phyloP scores from a whole-genome alignment of 2,113 vertebrate species.

The Electrona antarctica region DNA sequence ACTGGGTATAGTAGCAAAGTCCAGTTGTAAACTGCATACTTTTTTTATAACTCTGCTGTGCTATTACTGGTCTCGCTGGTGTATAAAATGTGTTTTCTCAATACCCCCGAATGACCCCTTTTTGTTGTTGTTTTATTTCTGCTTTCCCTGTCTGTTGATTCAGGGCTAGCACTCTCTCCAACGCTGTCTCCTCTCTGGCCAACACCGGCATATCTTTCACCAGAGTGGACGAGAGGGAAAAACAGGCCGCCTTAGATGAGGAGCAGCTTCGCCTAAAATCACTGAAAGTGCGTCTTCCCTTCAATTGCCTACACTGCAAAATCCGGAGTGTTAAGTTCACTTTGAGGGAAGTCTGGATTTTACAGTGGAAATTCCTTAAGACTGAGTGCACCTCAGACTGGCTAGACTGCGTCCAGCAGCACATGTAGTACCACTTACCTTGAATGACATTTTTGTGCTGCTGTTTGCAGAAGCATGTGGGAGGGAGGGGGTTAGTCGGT shows the following conservation, averaged over 20 bases:
- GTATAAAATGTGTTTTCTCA: not conserved
- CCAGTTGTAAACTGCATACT: not conserved
- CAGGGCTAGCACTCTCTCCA: slow-evolving; percentile 94
- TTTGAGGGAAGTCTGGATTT: no score
- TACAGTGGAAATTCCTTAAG: not conserved
- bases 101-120: not conserved
- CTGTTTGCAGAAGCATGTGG: not conserved
- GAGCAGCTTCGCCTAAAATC: slow-evolving; percentile 92
- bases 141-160: slow-evolving; percentile 13
- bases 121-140: not conserved
- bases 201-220: slow-evolving; percentile 95
- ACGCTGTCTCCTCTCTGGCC: slow-evolving; percentile 92
- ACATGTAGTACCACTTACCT: not conserved
- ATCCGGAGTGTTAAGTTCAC: no score
- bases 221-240: slow-evolving; percentile 96
- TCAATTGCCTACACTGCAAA: no score
- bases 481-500: not conserved
- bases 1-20: slow-evolving; percentile 3
- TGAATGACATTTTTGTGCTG: not conserved
- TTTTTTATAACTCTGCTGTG: slow-evolving; percentile 1
- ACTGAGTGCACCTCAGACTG: not conserved
- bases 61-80: not conserved
- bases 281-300: slow-evolving; percentile 83
- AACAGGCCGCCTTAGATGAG: slow-evolving; percentile 92
- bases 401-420: not conserved